A percentile compares a stretch with the other conserved stretches of the same genome.
Conservation (phyloP, 2,797 vertebrate genomes). For the Channallabes apus region DNA sequence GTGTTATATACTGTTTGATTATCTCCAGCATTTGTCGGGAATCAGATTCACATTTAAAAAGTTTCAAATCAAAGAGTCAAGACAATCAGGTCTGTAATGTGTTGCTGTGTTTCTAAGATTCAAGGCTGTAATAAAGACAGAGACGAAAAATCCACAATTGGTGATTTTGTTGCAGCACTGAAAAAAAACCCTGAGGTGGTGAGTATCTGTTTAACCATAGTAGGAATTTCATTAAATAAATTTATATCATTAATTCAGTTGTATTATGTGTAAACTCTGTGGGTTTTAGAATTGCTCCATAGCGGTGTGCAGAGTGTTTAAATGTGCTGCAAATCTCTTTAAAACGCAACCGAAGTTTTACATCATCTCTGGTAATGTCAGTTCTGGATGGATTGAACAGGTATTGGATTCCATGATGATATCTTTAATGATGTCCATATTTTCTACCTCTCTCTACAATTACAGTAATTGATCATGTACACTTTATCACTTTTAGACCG, state of each 20-base stretch:
- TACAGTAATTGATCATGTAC: neutral
- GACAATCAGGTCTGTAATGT: neutral
- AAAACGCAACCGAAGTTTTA: conserved; percentile 54
- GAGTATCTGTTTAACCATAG: conserved; percentile 28
- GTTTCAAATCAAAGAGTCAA: neutral
- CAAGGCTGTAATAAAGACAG: conserved; percentile 54
- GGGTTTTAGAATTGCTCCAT: conserved; percentile 78
- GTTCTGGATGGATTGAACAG: conserved; percentile 77
- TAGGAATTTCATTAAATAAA: neutral
- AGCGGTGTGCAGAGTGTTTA: conserved; percentile 71
- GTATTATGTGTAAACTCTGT: neutral
- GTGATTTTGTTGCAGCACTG: conserved; percentile 60
- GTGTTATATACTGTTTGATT: neutral
- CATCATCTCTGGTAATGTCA: conserved; percentile 73
- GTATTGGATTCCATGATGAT: conserved; percentile 51
- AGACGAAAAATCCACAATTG: conserved; percentile 42
- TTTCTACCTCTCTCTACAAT: neutral
- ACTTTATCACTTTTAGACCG: conserved; percentile 66
- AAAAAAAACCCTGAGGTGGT: conserved; percentile 66
- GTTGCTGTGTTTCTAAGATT: conserved; percentile 61
- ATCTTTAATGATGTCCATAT: neutral
- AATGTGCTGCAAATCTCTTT: conserved; percentile 63
- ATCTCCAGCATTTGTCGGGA: too few species aligned
- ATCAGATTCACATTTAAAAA: neutral
- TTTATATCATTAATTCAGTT: neutral